Evolutionary conservation across 2,113 vertebrate species (phyloP), one percentile per base, ranked within the genome.

Genomic region (Triplophysa dalaica): DNA sequence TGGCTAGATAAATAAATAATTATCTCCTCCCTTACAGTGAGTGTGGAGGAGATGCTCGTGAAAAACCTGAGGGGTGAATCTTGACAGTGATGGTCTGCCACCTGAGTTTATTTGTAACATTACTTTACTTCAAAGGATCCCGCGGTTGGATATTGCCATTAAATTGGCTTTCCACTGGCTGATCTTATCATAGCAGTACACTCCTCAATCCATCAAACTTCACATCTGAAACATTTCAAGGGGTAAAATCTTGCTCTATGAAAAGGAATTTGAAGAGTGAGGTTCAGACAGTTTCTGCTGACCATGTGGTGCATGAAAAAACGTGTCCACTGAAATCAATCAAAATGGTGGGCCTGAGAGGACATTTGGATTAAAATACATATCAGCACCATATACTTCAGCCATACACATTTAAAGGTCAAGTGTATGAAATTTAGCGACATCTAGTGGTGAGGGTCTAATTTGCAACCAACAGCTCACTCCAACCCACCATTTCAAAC

Each of bases 151-250:
- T 84, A 81, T 87, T 90, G 83, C 84, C 86, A 88, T 84, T 85
- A 85, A 86, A 88, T 86, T 82, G 83, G 48, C 84, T 75, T 75
- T 88, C 80, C 79, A 88, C 83, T 81, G 86, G 86, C 87, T 82
- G 86, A 89, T 89, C 85, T 81, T 85, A 88, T 90, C 88, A 84
- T 84, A 58, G 74, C 24, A 62, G 88, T 84, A 86, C 81, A 87
- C 83, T 82, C 79, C 79, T 80, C 83, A 88, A 86, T 86, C 84
- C 78, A 85, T 65, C 86, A 85, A 82, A 60, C 79, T 82, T 38
- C 61, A 64, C 74, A 84, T 88, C 76, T 90, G 90, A 90, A 90
- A 89, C 88, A 89, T 91, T 91, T 89, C 86, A 89, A 78, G 76
- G 64, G 63, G 19, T 58, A 81, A 50, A 58, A 54, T 67, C 65